Percentiles rank a stretch among this genome's conserved stretches.
These are phyloP conservation scores for Pluvianellus socialis DNA, from an alignment of 2,113 vertebrate species.

Conservation along the genomic window DNA sequence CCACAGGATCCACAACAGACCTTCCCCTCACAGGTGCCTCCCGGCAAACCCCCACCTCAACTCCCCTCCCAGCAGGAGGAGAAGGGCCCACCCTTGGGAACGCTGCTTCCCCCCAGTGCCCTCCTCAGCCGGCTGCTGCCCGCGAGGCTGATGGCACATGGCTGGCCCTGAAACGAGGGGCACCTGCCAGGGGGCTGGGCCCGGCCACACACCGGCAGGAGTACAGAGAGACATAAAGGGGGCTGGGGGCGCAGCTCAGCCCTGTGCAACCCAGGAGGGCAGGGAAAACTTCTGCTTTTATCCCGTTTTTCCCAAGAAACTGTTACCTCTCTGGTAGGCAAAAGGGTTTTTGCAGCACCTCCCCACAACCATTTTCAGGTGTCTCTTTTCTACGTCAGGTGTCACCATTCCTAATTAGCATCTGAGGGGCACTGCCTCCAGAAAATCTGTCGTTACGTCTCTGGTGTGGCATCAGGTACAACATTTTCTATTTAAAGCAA, in stretches of 20 bases:
- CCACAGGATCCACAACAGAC: rapidly evolving
- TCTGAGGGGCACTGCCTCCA: not conserved
- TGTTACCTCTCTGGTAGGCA: rapidly evolving
- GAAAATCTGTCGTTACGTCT: rapidly evolving
- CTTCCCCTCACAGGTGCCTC: rapidly evolving
- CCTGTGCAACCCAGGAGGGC: rapidly evolving
- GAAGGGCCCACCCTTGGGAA: rapidly evolving
- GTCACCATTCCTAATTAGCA: not conserved
- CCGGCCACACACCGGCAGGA: too few relatives aligned
- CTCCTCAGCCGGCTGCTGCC: not conserved
- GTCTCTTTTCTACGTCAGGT: not conserved
- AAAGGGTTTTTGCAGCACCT: not conserved
- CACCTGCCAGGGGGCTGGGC: not conserved
- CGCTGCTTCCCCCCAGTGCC: not conserved
- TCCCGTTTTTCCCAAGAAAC: rapidly evolving
- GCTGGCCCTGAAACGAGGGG: rapidly evolving
- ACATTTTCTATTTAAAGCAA: not conserved
- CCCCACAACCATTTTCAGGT: not conserved
- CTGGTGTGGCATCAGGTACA: not conserved
- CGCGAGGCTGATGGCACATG: rapidly evolving
- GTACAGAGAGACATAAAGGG: too few relatives aligned
- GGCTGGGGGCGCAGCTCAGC: not conserved
- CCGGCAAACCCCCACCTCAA: rapidly evolving
- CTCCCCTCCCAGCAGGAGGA: rapidly evolving
- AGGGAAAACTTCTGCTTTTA: not conserved